A percentile compares a stretch with the other conserved stretches of the same genome.
These are phyloP conservation scores for Cephalopachus bancanus DNA, from an alignment of 2,797 vertebrate species.

Conservation along the genomic window DNA sequence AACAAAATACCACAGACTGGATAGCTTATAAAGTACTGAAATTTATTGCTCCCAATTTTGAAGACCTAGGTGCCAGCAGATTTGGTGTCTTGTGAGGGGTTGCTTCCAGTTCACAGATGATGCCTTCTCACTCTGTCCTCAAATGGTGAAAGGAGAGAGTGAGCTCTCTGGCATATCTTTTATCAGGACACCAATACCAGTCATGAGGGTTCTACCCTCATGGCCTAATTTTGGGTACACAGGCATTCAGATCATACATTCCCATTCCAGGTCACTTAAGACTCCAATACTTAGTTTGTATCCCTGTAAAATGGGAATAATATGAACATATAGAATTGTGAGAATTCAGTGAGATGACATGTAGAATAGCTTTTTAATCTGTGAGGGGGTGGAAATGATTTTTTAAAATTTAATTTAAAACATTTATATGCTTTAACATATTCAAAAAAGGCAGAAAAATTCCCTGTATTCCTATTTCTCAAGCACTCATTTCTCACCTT, in stretches of 20 bases:
- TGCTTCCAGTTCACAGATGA: not conserved
- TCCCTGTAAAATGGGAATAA: not conserved
- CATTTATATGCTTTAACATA: not conserved
- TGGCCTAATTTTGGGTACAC: not conserved
- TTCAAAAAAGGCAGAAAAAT: not conserved
- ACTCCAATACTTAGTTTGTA: not conserved
- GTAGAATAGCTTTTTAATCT: not conserved
- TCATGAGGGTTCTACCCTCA: not conserved
- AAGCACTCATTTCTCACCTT: not conserved
- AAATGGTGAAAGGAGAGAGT: no score
- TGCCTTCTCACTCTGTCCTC: not conserved
- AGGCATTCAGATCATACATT: not conserved
- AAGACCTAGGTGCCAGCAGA: not conserved
- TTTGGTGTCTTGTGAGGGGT: no score
- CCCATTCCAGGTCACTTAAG: not conserved
- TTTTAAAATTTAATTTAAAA: constrained; percentile 18
- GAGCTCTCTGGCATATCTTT: no score
- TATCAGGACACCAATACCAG: no score
- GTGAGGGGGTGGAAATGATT: not conserved
- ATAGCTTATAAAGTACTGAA: no score
- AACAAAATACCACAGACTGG: no score
- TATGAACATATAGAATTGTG: not conserved
- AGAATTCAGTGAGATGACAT: not conserved
- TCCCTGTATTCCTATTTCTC: not conserved
- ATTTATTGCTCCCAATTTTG: no score